Base-by-base conservation (phyloP, 2,797 vertebrate species). In the Etheostoma perlongum region DNA sequence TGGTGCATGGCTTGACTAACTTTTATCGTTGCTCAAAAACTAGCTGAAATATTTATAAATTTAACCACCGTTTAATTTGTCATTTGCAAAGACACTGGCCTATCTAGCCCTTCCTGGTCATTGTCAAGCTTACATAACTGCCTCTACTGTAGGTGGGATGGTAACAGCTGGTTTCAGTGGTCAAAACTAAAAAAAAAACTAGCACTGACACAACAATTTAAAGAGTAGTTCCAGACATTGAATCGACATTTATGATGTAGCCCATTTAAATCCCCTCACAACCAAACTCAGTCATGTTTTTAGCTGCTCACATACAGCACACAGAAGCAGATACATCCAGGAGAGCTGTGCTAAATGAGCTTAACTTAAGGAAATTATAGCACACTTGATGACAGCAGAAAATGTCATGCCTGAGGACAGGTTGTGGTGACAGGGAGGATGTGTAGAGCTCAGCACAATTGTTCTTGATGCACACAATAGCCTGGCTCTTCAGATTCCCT, bases 311-410 rank as follows among this genome's bases (percentile, higher is more conserved):
- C 46, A 19, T 12, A 15, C 5, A 15, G 42, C 36, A 40, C 36
- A 27, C 21, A 11, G 54, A 8, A 4, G 36, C 59, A 48, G 66
- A 36, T 36, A 51, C 23, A 46, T 21, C 13, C 61, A 25, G 30
- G n/a, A 21, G 68, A 66, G 63, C 76, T 42, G 55, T 58, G 52
- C 27, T 61, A 27, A 55, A 75, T 15, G 46, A 73, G 36, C 55
- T 80, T 52, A 57, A 69, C 23, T 61, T 52, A 2, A 2, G 23
- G 66, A 46, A 49, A 36, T 68, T 64, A 49, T 72, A 7, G 52
- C 64, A 63, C 60, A 49, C 46, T 67, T 65, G 48, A 69, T 83
- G 78, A 76, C 64, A 83, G 67, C 49, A 58, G 63, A 52, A 76
- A 68, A 76, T 68, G 48, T 63, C 51, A 42, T 48, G 70, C 83